Conservation (phyloP, 2,797 vertebrate genomes). For the Astyanax mexicanus region DNA sequence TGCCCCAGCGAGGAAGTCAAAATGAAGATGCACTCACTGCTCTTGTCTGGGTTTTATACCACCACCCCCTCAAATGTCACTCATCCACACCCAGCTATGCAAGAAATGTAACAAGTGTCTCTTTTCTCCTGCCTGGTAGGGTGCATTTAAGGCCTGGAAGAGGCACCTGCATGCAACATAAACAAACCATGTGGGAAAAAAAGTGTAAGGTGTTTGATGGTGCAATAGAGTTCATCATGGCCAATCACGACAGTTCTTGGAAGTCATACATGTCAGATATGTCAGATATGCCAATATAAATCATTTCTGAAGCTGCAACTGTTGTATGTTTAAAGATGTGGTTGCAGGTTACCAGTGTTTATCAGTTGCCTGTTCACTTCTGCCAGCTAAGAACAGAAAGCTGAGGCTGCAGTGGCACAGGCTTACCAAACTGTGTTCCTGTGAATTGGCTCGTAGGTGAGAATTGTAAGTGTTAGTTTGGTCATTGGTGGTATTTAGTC, state of each 20-base stretch:
- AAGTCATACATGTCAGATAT: background rate
- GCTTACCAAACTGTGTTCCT: too few relatives aligned
- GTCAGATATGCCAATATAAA: too few relatives aligned
- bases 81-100: constrained; percentile 67
- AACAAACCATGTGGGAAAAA: constrained; percentile 27
- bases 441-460: too few relatives aligned
- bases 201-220: background rate
- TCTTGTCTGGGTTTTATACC: constrained; percentile 50
- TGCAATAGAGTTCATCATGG: background rate
- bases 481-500: too few relatives aligned
- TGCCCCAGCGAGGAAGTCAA: constrained; percentile 30
- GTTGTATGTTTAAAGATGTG: too few relatives aligned
- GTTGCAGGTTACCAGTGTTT: too few relatives aligned
- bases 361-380: too few relatives aligned
- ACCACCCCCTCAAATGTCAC: constrained; percentile 58
- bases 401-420: too few relatives aligned
- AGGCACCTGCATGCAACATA: constrained; percentile 39
- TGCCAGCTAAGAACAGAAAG: too few relatives aligned
- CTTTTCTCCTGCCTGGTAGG: constrained; percentile 41
- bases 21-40: constrained; percentile 36
- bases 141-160: constrained; percentile 23
- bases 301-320: too few relatives aligned
- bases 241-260: background rate
- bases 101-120: constrained; percentile 62
- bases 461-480: too few relatives aligned